Conservation (phyloP, 1,140 invertebrate species). For the Anoplophora glabripennis region DNA sequence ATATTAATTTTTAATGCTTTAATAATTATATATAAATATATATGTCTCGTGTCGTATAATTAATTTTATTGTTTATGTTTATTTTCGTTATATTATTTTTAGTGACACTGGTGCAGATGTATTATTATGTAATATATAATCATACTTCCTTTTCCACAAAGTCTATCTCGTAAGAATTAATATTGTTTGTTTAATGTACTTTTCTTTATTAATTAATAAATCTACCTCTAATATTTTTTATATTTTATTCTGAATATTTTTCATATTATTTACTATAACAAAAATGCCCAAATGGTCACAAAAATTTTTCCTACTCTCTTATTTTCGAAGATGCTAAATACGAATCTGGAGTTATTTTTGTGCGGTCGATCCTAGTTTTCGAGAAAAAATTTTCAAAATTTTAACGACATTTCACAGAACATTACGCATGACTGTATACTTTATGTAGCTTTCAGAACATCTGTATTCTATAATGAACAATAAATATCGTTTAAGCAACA, state of each 20-base stretch:
- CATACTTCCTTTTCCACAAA: conserved; percentile 31
- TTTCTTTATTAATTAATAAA: conserved; percentile 47
- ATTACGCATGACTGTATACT: too few species aligned
- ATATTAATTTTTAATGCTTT: conserved; percentile 21
- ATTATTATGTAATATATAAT: conserved; percentile 33
- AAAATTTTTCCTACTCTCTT: too few species aligned
- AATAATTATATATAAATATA: conserved; percentile 19
- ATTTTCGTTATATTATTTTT: conserved; percentile 33
- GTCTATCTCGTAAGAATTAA: conserved; percentile 30
- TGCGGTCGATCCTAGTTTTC: too few species aligned
- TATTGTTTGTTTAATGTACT: conserved; percentile 44
- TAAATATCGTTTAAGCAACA: too few species aligned
- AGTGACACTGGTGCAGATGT: conserved; percentile 33
- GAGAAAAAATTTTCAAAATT: too few species aligned
- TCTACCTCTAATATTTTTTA: conserved; percentile 44
- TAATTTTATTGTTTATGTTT: conserved; percentile 25
- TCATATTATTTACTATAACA: not conserved
- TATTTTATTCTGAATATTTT: conserved; percentile 6
- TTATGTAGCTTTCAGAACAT: too few species aligned
- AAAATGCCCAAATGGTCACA: too few species aligned
- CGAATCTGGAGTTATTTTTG: too few species aligned
- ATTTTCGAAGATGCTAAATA: too few species aligned
- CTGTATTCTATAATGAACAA: too few species aligned
- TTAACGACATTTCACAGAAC: too few species aligned
- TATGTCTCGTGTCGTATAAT: conserved; percentile 6